Evolutionary conservation across 1,140 invertebrate genomes (phyloP), one percentile per base, ranked within the genome.

Genomic region (Zaprionus gabonicus): DNA sequence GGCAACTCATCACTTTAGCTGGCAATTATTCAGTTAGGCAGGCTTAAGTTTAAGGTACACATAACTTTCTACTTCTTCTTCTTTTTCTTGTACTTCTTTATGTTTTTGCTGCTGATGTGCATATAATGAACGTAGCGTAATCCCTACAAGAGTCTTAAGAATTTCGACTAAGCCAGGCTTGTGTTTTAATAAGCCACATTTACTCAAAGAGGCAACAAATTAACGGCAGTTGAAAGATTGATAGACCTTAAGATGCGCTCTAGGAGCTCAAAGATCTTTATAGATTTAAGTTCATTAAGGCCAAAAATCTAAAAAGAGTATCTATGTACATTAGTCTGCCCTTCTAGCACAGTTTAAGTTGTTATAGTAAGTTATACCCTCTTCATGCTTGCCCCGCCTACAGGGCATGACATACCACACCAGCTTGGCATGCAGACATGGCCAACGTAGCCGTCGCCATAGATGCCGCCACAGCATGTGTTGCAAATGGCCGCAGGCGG

Each of bases 401-500:
- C 27, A 34, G 31, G 17, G 27, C 17, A 55, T 15, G 12, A n/a
- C 23, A 7, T 27, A 55, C 25, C 12, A 23, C 51, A 27, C 5
- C 28, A 38, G 51, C 41, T 49, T 58, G 46, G 64, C 49, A 49
- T 58, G 55, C 55, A 58, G 36, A 68, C 38, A 46, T n/a, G 31
- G 25, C 36, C 55, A 28, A n/a, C 44, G 44, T 7, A 20, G 38
- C 25, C 53, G 55, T 57, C 41, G 25, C 23, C 56, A 60, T 28
- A 53, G 63, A 27, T 12, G n/a, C 44, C 31, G 34, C 64, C 65
- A 20, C 27, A 63, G 66, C 76, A 63, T 76, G 62, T 66, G 62
- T 66, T 51, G 67, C 25, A 63, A 58, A 38, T 57, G 60, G 57
- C 79, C 65, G 76, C 56, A 66, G 69, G 79, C 64, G 44, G 28